phyloP scores from a whole-genome alignment of 2,797 vertebrate species.

The Synaphobranchus kaupii region DNA sequence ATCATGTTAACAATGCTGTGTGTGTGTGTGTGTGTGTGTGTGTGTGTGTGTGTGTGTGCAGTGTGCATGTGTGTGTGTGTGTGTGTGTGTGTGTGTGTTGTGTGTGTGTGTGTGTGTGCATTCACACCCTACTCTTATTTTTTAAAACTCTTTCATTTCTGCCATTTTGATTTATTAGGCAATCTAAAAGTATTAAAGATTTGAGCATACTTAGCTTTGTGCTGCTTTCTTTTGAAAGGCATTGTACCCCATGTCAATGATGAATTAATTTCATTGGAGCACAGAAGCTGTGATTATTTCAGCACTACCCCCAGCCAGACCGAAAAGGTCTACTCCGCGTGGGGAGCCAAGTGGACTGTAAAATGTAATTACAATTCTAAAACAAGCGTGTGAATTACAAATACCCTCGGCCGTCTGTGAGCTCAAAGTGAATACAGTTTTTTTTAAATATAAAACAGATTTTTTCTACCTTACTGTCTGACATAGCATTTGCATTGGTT shows the following conservation, averaged over 20 bases:
- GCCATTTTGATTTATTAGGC: constrained; percentile 95
- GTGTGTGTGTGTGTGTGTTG: constrained; percentile 28
- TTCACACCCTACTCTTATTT: constrained; percentile 20
- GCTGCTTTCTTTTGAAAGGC: constrained; percentile 79
- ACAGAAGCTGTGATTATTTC: constrained; percentile 86
- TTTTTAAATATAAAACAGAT: constrained; percentile 41
- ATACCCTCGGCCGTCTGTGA: constrained; percentile 62
- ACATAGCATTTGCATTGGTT: not conserved
- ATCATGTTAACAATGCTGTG: constrained; percentile 35
- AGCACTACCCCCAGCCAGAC: constrained; percentile 75
- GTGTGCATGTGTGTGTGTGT: constrained; percentile 29
- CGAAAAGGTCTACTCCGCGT: constrained; percentile 65
- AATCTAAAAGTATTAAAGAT: constrained; percentile 83
- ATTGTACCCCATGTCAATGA: constrained; percentile 84
- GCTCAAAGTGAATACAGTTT: constrained; percentile 64
- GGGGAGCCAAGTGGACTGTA: constrained; percentile 70
- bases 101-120: constrained; percentile 21
- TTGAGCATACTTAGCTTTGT: constrained; percentile 67
- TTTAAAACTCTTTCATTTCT: constrained; percentile 72
- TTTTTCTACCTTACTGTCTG: not conserved
- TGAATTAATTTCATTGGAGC: constrained; percentile 91
- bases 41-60: constrained; percentile 27
- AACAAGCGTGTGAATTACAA: constrained; percentile 56
- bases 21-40: constrained; percentile 24
- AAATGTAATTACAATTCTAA: constrained; percentile 67